phyloP scores from a whole-genome alignment of 2,888 invertebrate genomes.

The Leucoptera coffeella region DNA sequence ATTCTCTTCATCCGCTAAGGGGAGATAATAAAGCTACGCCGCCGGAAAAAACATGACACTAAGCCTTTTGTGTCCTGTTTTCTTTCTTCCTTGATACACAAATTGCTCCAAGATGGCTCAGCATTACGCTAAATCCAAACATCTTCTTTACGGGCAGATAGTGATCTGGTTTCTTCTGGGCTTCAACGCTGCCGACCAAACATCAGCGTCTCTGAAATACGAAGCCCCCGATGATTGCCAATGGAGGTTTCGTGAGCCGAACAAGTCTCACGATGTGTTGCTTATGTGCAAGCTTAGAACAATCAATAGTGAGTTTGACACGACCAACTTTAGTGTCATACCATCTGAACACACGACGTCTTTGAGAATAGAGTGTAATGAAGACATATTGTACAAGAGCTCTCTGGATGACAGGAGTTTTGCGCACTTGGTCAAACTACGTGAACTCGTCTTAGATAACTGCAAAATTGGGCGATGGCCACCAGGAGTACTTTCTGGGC shows the following conservation, averaged over 20 bases:
- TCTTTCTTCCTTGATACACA: conserved; percentile 44
- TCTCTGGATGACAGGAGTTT: conserved; percentile 72
- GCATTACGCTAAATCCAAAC: conserved; percentile 22
- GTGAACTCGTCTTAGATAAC: conserved; percentile 75
- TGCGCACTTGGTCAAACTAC: conserved; percentile 71
- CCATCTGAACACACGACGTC: conserved; percentile 78
- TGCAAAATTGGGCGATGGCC: conserved; percentile 84
- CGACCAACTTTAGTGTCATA: conserved; percentile 82
- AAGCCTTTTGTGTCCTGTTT: conserved; percentile 40
- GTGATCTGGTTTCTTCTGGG: conserved; percentile 37
- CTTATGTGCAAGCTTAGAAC: conserved; percentile 75
- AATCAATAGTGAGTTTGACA: conserved; percentile 82
- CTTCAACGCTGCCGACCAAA: conserved; percentile 40
- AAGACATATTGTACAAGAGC: conserved; percentile 73
- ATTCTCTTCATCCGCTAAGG: conserved; percentile 43
- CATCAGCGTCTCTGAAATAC: conserved; percentile 51
- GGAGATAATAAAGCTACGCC: conserved; percentile 38
- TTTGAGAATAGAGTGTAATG: conserved; percentile 72
- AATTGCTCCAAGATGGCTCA: conserved; percentile 38
- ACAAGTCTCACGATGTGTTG: conserved; percentile 63
- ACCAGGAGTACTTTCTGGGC: conserved; percentile 69
- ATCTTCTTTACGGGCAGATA: conserved; percentile 26
- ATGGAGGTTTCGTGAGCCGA: conserved; percentile 63
- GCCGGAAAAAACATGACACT: conserved; percentile 53
- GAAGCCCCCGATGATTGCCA: conserved; percentile 85